Base-by-base conservation (phyloP, 2,797 vertebrate species). In the Leucoraja ocellata region DNA sequence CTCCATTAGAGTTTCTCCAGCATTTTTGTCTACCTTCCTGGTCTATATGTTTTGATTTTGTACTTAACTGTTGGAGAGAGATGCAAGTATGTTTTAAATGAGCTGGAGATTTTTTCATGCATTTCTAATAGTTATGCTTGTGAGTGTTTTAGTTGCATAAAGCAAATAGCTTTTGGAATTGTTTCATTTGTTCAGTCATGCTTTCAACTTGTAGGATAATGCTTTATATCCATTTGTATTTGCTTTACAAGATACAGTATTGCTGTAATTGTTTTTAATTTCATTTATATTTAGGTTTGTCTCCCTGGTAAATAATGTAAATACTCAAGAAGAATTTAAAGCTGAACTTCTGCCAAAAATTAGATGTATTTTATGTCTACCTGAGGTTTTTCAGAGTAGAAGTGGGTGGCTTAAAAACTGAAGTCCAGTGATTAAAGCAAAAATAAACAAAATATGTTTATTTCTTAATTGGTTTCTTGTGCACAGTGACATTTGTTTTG, bases 231-330 rank as follows among this genome's bases (percentile, higher is more conserved):
- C 0, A 32, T 68, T 61, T 39, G 65, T 39, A 46, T 74, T 91
- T 25, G 21, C 39, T 74, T 73, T 54, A 54, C 90, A 74, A 91
- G 90, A 74, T 91, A 39, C 32, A 54, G 68, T 91, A 74, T 74
- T 73, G 25, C 68, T 91, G 7, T 91, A 91, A 73, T 91, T 91
- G n/a, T 91, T 91, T 91, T 71, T 46, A 91, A 73, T 73, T 32
- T 36, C 18, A 71, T 91, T 91, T 91, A 14, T 68, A 91, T 91
- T 91, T 71, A 68, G 36, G 32, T 71, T 71, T 21, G 68, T 68
- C n/a, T 25, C 88, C n/a, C 1, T 36, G 63, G 32, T 21, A 23
- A 73, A 32, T 84, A 36, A 23, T 28, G 18, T 39, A 91, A 91
- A 91, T 91, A 36, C 23, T 71, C 25, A 36, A 13, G 32, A 23